phyloP scores from a whole-genome alignment of 2,113 vertebrate species.

The Nerophis ophidion region DNA sequence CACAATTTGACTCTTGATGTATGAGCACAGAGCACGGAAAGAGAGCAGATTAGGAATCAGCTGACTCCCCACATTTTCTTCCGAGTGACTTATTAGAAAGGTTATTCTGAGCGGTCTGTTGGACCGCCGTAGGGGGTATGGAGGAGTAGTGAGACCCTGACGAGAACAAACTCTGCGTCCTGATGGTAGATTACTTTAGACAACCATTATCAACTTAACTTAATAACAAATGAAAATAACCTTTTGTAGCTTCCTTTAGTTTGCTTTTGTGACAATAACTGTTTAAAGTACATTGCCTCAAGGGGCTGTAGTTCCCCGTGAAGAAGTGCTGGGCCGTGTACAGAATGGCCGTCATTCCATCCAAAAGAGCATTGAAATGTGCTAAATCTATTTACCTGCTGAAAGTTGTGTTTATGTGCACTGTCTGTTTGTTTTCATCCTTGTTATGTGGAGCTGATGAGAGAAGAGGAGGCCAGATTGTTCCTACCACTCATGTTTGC shows the following conservation, averaged over 20 bases:
- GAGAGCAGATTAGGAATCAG: conserved; percentile 68
- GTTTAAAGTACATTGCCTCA: conserved; percentile 6
- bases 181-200: conserved; percentile 44
- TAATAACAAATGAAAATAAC: conserved; percentile 30
- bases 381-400: conserved; percentile 16
- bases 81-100: conserved; percentile 67
- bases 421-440: conserved; percentile 2
- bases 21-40: conserved; percentile 52
- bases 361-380: conserved; percentile 2
- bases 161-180: conserved; percentile 39
- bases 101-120: conserved; percentile 53
- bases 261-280: conserved; percentile 1
- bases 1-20: conserved; percentile 61
- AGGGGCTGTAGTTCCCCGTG: neutral
- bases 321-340: neutral
- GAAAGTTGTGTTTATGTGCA: conserved; percentile 14
- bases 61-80: conserved; percentile 69
- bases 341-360: conserved; percentile 12
- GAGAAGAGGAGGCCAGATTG: conserved; percentile 29
- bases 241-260: conserved; percentile 8
- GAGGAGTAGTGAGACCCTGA: conserved; percentile 45
- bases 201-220: conserved; percentile 34
- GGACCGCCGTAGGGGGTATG: conserved; percentile 37
- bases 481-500: conserved; percentile 21
- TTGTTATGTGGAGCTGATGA: conserved; percentile 37